Evolutionary conservation across 2,888 invertebrate species (phyloP), one percentile per base, ranked within the genome.

Genomic region (Leuctra nigra): DNA sequence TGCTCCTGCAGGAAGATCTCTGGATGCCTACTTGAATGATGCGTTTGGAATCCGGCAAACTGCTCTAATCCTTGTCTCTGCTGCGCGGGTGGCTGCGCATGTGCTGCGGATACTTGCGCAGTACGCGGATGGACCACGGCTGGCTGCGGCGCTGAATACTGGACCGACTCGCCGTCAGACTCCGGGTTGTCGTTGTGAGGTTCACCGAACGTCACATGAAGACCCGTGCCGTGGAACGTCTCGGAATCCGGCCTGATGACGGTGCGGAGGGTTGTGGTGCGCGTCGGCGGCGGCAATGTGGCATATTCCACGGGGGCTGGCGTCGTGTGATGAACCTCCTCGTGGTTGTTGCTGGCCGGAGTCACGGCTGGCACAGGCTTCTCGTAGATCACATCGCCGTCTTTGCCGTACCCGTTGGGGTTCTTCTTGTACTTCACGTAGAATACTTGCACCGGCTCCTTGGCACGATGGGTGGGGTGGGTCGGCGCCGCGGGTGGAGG

Each of bases 381-480:
- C 59, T 91, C 91, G 68, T 91, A 85, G 53, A 90, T 80, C 11
- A 91, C 79, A 0, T 82, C 80, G n/a, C n/a, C n/a, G 23, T 66
- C 62, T 47, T 66, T 66, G 1, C 66, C 66, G 63, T 82, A 62
- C 14, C 53, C 77, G 13, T 86, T 81, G 1, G 81, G 86, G 66
- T 91, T 89, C 69, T 91, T 91, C 68, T 90, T 89, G 68, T 92
- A 92, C 71, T 91, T 91, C 0, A 92, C 91, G 68, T 91, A 92
- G 69, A 90, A 92, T 1, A 92, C 92, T 66, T 92, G 91, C 36
- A 91, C 89, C 24, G 91, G 89, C 68, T 91, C 91, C 67, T 89
- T 90, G 16, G 14, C 25, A 7, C 36, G 53, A 9, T 16, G 14
- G 77, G 75, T 1, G 77, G 77, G 13, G 78, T 74, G 4, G 73